Evolutionary conservation across 2,888 invertebrate species (phyloP), one percentile per base, ranked within the genome.

Genomic region (Ditylenchus weischeri): DNA sequence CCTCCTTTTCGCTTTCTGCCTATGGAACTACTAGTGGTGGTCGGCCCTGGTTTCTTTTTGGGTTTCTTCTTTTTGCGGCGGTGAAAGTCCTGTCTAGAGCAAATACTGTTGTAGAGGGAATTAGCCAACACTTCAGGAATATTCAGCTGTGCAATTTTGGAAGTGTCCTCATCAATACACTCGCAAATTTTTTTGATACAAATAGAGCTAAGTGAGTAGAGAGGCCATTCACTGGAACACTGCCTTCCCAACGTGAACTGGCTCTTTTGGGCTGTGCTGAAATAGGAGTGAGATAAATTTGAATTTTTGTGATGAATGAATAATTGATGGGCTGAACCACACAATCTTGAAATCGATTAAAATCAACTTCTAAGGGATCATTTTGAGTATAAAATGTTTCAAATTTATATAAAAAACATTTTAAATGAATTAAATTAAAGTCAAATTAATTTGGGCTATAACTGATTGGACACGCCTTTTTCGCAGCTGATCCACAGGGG

Each of bases 241-340:
- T 51, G 63, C 29, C 50, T 21, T 8, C 29, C 21, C 51, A 63
- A 50, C 18, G 21, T 63, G n/a, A 63, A 63, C 19, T 49, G 54
- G 51, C 21, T 66, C 48, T 50, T 35, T 38, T 65, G 66, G 21
- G 62, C 49, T 10, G 64, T 50, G 35, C 23, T 54, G 62, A 67
- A 66, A 18, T 13, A 65, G 1, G 48, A 7, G 18, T 49, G 58
- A 64, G n/a, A 10, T 65, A 64, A 57, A 64, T 63, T n/a, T 62
- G 29, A 29, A 29, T 29, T 5, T 29, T 4, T 29, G 29, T 29
- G 29, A 29, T 29, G 5, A 29, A 29, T 2, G 5, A 29, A 29
- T 29, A 29, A 29, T 29, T 29, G 29, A 29, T 4, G 5, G 2
- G 29, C 29, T 29, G 29, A 29, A 29, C 29, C 29, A 29, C 19